Percentiles rank a stretch among this genome's conserved stretches.
These are phyloP conservation scores for Myrmecobius fasciatus DNA, from an alignment of 2,113 vertebrate genomes.

Conservation along the genomic window DNA sequence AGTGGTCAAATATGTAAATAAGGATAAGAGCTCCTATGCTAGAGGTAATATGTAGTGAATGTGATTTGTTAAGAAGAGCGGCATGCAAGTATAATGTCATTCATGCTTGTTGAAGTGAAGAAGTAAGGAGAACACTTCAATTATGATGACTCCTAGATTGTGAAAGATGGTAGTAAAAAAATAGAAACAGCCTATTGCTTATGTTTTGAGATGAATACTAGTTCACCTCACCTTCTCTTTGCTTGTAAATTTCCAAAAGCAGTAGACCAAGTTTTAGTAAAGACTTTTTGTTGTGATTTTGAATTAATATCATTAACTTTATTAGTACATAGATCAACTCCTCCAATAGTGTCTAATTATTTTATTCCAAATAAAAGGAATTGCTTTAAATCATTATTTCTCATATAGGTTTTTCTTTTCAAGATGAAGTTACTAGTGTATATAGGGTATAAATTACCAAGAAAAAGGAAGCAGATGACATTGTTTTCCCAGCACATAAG, in stretches of 20 bases:
- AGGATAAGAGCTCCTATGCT: neutral
- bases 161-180: neutral
- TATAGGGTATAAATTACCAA: constrained; percentile 42
- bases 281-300: neutral
- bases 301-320: neutral
- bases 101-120: neutral
- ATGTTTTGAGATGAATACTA: neutral
- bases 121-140: neutral
- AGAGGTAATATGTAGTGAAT: neutral
- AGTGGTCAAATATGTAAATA: neutral
- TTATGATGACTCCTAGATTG: neutral
- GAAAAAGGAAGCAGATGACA: constrained; percentile 61
- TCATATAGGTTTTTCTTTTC: constrained; percentile 54
- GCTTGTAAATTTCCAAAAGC: neutral
- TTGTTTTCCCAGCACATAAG: constrained; percentile 71
- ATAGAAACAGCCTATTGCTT: neutral
- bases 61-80: neutral
- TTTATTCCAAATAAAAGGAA: neutral
- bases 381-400: neutral
- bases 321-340: neutral
- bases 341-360: neutral
- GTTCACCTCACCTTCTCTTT: neutral
- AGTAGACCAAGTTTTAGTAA: neutral
- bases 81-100: neutral
- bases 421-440: constrained; percentile 19